phyloP scores from a whole-genome alignment of 2,888 invertebrate genomes.

The Calliphora vomitoria region DNA sequence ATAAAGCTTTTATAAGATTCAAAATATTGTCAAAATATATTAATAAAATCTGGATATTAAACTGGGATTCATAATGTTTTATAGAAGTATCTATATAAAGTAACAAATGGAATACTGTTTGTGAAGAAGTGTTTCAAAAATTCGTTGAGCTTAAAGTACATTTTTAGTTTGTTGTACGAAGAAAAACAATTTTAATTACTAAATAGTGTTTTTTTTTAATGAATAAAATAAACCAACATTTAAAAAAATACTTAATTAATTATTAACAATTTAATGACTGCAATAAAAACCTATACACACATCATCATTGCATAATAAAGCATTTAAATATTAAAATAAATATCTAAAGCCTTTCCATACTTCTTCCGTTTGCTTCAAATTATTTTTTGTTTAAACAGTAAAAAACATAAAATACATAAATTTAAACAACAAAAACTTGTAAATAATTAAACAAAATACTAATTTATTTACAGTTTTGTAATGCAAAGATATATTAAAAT shows the following conservation, averaged over 20 bases:
- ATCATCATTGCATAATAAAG: slow-evolving; percentile 31
- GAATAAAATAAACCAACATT: background rate
- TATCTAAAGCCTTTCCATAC: background rate
- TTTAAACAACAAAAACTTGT: slow-evolving; percentile 34
- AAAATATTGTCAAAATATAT: too few species aligned
- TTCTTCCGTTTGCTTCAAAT: background rate
- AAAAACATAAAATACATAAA: slow-evolving; percentile 21
- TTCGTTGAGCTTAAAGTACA: too few species aligned
- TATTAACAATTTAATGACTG: slow-evolving; percentile 54
- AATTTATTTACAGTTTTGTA: background rate
- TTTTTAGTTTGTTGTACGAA: too few species aligned
- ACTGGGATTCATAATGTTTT: too few species aligned
- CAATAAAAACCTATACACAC: slow-evolving; percentile 21
- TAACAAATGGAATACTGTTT: too few species aligned
- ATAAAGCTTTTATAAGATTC: too few species aligned
- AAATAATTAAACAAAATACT: slow-evolving; percentile 18
- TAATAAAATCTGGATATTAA: too few species aligned
- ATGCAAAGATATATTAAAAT: too few species aligned
- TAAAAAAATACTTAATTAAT: slow-evolving; percentile 52
- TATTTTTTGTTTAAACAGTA: slow-evolving; percentile 35
- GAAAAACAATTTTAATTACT: background rate
- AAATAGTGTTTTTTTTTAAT: background rate
- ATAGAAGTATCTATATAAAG: too few species aligned
- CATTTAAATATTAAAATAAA: slow-evolving; percentile 51
- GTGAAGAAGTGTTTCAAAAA: too few species aligned